Evolutionary conservation across 2,113 vertebrate species (phyloP).

Genomic region (Psittacara wagleri): DNA sequence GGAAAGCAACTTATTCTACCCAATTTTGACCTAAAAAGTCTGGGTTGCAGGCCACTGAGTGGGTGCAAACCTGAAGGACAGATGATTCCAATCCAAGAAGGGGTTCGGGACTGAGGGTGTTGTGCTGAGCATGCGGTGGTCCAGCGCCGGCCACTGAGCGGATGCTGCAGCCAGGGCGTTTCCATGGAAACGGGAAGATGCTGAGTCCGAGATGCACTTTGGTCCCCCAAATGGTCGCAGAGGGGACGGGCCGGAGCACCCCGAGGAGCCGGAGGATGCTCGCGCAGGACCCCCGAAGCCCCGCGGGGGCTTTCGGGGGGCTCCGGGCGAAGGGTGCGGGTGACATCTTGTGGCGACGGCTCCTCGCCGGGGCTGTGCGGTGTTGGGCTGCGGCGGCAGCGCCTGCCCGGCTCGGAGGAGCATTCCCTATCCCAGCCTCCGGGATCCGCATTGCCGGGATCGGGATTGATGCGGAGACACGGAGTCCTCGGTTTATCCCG

Average conservation of each 20-base stretch:
- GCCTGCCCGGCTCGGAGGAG: neutral
- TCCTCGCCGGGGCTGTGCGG: neutral
- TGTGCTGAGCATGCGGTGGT: neutral
- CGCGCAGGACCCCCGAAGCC: neutral
- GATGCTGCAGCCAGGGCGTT: neutral
- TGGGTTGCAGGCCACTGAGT: neutral
- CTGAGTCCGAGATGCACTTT: neutral
- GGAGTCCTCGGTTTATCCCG: fast-evolving
- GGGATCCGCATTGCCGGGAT: fast-evolving
- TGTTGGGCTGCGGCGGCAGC: fast-evolving
- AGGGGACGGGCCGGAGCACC: neutral
- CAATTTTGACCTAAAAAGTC: neutral
- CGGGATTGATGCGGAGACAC: fast-evolving
- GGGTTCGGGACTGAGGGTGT: neutral
- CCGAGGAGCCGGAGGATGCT: neutral
- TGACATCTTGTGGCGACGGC: constrained; percentile 34
- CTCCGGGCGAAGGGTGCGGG: neutral
- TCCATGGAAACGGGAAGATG: neutral
- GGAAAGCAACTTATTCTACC: neutral
- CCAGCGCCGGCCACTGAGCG: fast-evolving
- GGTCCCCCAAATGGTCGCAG: fast-evolving
- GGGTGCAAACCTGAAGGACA: neutral
- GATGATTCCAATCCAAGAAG: neutral
- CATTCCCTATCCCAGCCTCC: fast-evolving
- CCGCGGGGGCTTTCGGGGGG: neutral